Evolutionary conservation across 2,797 vertebrate species (phyloP), one percentile per base, ranked within the genome.

Genomic region (Poeciliopsis presidionis): DNA sequence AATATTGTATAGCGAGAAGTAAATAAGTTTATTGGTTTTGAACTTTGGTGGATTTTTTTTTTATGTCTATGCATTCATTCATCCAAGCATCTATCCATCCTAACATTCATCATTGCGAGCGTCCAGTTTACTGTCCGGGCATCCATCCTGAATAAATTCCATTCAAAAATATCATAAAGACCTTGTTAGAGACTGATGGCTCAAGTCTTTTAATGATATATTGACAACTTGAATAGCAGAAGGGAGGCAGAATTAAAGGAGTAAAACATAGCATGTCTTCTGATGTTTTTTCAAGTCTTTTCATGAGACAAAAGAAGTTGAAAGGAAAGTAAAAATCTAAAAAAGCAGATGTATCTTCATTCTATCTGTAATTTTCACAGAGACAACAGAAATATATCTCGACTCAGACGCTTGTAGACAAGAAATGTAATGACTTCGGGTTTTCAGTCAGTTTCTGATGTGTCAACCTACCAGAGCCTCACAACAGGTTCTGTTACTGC

Each of bases 381-480:
- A 36, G 67, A 76, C 39, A 30, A 55, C n/a, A 4, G 13, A 41
- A 43, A 5, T 74, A 65, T 78, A 5, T 73, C 59, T 70, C 61
- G 82, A 55, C 73, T 76, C 25, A 1, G 33, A 72, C 22, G 46
- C 71, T 47, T 49, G 6, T 69, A 25, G 53, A 70, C 39, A 51
- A 36, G 14, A 51, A 69, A 46, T n/a, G 46, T 14, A 16, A n/a
- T 43, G 22, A 83, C 25, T 71, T 7, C 0, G 25, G 70, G 7
- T 70, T 63, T 84, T 84, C 8, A 76, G 25, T 16, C 25, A 14
- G 28, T 45, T 45, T 70, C 43, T 43, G 39, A 41, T 41, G 8
- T 67, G 74, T 33, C 39, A 9, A 43, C 77, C 73, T 77, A 86
- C 83, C 18, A 65, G 72, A 79, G 74, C 41, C 72, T 30, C 28